Conservation (phyloP, 2,888 invertebrate species). For the Lamellibrachia satsuma region DNA sequence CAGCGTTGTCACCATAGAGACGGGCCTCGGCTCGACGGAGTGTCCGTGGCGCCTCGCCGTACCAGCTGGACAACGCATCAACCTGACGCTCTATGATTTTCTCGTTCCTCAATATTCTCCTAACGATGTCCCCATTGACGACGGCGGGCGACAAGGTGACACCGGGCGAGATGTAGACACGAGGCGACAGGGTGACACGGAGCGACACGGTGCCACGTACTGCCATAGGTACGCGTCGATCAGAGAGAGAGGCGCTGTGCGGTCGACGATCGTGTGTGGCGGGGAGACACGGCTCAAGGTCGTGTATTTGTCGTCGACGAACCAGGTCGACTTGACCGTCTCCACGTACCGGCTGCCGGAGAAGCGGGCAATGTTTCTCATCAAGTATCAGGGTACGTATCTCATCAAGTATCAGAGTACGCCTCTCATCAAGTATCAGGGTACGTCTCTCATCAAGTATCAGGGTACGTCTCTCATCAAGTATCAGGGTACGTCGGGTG, state of each 20-base stretch:
- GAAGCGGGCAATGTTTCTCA: slow-evolving; percentile 31
- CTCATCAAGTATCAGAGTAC: too few relatives aligned
- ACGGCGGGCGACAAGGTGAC: not conserved
- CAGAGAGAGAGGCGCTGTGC: slow-evolving; percentile 21
- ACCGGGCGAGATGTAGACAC: not conserved
- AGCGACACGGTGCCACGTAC: not conserved
- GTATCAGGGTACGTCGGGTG: too few relatives aligned
- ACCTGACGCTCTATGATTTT: slow-evolving; percentile 37
- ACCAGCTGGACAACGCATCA: slow-evolving; percentile 36
- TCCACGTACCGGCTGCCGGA: slow-evolving; percentile 32
- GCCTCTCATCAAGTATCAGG: too few relatives aligned
- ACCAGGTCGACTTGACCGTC: slow-evolving; percentile 31
- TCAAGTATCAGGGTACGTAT: slow-evolving; percentile 36
- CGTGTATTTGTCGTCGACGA: slow-evolving; percentile 31
- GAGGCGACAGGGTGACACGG: slow-evolving; percentile 14
- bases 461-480: too few relatives aligned
- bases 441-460: not conserved
- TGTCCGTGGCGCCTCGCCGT: slow-evolving; percentile 40
- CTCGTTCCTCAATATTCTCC: not conserved
- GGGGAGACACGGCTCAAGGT: slow-evolving; percentile 27
- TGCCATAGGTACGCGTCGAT: slow-evolving; percentile 29
- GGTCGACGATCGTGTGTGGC: slow-evolving; percentile 36
- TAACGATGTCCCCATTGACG: not conserved
- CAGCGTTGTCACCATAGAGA: slow-evolving; percentile 32
- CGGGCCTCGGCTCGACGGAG: slow-evolving; percentile 28